A percentile compares a stretch with the other conserved stretches of the same genome.
Evolutionary conservation across 2,797 vertebrate genomes (phyloP).

Genomic region (Hemitrygon akajei): DNA sequence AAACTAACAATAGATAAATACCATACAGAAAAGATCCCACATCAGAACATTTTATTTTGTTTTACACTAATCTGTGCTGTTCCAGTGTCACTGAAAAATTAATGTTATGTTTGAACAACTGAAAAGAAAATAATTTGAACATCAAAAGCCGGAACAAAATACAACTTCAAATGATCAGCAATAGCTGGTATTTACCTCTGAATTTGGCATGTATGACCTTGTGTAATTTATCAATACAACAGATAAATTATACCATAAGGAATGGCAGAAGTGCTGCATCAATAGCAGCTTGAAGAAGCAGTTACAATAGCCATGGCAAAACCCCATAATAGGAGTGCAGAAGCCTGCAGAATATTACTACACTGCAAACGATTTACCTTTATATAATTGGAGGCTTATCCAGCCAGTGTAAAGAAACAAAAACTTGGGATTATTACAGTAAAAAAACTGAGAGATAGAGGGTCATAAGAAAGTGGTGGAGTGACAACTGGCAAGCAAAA

Average conservation of each 20-base stretch:
- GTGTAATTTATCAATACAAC: slow-evolving; percentile 10
- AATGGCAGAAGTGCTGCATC: neutral
- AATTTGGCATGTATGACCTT: neutral
- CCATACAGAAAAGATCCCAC: neutral
- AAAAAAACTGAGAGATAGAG: too few species aligned
- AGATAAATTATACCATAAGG: neutral
- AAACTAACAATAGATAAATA: neutral
- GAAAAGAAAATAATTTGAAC: slow-evolving; percentile 26
- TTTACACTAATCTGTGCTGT: neutral
- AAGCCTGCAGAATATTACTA: neutral
- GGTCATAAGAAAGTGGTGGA: too few species aligned
- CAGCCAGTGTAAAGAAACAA: neutral
- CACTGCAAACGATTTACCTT: neutral
- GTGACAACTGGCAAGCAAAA: too few species aligned
- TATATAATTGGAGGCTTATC: neutral
- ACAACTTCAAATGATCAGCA: neutral
- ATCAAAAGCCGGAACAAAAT: neutral
- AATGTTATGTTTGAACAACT: neutral
- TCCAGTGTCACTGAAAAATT: neutral
- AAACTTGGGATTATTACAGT: too few species aligned
- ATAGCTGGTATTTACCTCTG: neutral
- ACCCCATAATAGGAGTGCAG: neutral
- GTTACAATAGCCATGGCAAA: neutral
- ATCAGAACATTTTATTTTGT: neutral
- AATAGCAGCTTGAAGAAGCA: neutral